Evolutionary conservation across 2,113 vertebrate genomes (phyloP), one percentile per base, ranked within the genome.

Genomic region (Tetrao urogallus): DNA sequence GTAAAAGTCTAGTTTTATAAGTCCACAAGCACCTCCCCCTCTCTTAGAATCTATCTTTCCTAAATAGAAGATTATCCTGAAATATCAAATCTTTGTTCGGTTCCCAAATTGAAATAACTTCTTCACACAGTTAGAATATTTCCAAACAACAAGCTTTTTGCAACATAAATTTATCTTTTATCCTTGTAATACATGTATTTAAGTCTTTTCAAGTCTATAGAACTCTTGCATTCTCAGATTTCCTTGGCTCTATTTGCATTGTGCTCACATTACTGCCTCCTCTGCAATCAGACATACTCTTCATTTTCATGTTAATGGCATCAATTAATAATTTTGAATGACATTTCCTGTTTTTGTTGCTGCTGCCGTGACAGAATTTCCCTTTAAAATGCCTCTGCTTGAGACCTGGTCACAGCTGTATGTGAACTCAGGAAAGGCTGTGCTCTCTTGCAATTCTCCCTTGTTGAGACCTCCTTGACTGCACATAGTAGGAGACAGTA

Each of bases 261-360:
- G 57, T 19, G 43, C 5, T 89, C 38, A 11, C 7, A 54, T 80
- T 52, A 30, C 28, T 67, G 34, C 73, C 22, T 48, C 80, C 27
- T 47, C 48, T 83, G 58, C 71, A 77, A 56, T 54, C 67, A 83
- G 45, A 30, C 5, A 8, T 10, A 40, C 34, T 77, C 57, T 78
- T 77, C 18, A 67, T 91, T 89, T 93, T 79, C 52, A 78, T 73
- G 20, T 84, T 79, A 83, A 78, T n/a, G 27, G 20, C 70, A 40
- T 30, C 52, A 89, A 71, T 79, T 85, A 92, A 83, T 72, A 70
- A 13, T 28, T 69, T 76, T 78, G 25, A 92, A 83, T 84, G 88
- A 63, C 40, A 63, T n/a, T 36, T 72, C 25, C 36, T 45, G 89
- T 85, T n/a, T n/a, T 34, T 22, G 7, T 34, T 58, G 57, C 8